Percentiles rank a stretch among this genome's conserved stretches.
phyloP scores from a whole-genome alignment of 2,113 vertebrate genomes.

The Lycaon pictus region DNA sequence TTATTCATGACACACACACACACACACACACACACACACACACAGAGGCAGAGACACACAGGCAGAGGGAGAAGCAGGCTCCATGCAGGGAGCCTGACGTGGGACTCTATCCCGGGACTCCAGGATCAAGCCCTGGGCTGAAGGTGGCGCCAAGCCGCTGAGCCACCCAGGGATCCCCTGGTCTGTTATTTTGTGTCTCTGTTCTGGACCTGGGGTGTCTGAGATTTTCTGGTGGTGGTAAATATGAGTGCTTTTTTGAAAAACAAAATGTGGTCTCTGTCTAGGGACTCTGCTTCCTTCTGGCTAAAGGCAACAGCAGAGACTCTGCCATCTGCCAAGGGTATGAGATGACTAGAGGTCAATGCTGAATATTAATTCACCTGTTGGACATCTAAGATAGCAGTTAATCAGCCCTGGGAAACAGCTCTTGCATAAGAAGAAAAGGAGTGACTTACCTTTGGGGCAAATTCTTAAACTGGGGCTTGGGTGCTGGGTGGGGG shows the following conservation, averaged over 20 bases:
- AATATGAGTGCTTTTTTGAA: not conserved
- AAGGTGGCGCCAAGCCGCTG: too few relatives aligned
- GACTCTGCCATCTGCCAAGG: slow-evolving; percentile 58
- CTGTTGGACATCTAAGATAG: slow-evolving; percentile 66
- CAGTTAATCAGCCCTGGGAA: slow-evolving; percentile 59
- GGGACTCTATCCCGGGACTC: too few relatives aligned
- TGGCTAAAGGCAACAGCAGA: slow-evolving; percentile 32
- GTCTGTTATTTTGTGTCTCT: slow-evolving; percentile 1
- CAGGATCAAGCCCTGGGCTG: too few relatives aligned
- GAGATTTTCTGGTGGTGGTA: not conserved
- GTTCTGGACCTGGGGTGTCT: not conserved
- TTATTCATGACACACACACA: too few relatives aligned
- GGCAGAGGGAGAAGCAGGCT: too few relatives aligned
- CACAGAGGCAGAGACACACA: too few relatives aligned
- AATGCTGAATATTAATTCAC: slow-evolving; percentile 70
- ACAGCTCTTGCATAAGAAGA: slow-evolving; percentile 18
- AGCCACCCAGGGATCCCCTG: too few relatives aligned
- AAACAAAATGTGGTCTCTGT: slow-evolving; percentile 52
- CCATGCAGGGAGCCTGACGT: too few relatives aligned
- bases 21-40: too few relatives aligned
- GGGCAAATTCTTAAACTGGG: not conserved
- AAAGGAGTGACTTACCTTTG: slow-evolving; percentile 36
- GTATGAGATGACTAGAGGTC: slow-evolving; percentile 64
- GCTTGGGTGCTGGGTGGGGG: not conserved
- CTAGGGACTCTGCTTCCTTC: slow-evolving; percentile 47